Evolutionary conservation across 2,113 vertebrate genomes (phyloP), one percentile per base, ranked within the genome.

Genomic region (Ictalurus punctatus): DNA sequence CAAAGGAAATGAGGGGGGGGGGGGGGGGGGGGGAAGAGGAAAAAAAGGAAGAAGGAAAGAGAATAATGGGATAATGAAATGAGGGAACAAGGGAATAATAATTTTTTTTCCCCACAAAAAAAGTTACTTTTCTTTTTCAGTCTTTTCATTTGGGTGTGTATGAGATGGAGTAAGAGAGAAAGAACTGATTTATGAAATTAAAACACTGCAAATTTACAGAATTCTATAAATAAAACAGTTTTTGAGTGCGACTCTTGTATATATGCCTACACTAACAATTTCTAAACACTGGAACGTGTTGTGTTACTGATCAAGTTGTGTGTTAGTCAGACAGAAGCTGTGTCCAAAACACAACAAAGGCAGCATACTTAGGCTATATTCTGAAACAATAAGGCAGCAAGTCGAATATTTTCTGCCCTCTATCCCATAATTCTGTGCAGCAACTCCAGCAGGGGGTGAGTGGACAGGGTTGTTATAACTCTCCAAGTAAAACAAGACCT

Each of bases 21-120:
- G 37, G 54, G 19, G 37, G 54, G 56, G 54, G 54, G 56, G 54
- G 54, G 19, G 37, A 40, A 16, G 5, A 21, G 1, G 17, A 12
- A 4, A 73, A 79, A 58, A 58, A 5, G 80, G 16, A 40, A 59
- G n/a, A 34, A 12, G 14, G 56, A 83, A 83, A 17, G 21, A 25
- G 48, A 79, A 54, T 79, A 79, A 79, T 52, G 23, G 76, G 48
- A 79, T 79, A 48, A 52, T n/a, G 52, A 83, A 83, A 83, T 59
- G 37, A 83, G 80, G 30, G 54, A 48, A 79, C n/a, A 48, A 34
- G 80, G 56, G 17, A 34, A 59, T 83, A 81, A 59, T 83, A 81
- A 80, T 80, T 9, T 30, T 30, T 56, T 81, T 58, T n/a, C 0
- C 10, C 4, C 8, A 9, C 69, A 76, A 76, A 48, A 48, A 76